phyloP scores from a whole-genome alignment of 2,113 vertebrate genomes.

The Toxotes chatareus region DNA sequence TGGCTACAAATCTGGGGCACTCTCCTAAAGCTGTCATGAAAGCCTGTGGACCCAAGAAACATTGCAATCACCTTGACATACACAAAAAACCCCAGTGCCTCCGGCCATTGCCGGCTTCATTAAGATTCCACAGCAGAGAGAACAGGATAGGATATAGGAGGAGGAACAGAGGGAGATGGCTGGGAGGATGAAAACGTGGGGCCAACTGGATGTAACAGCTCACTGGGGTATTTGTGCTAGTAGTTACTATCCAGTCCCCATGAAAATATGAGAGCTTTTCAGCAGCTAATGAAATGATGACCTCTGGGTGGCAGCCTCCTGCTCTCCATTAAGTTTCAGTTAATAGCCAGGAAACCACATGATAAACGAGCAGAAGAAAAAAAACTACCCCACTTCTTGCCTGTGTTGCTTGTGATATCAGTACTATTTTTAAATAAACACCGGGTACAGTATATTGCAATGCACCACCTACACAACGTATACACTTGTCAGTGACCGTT shows the following conservation, averaged over 20 bases:
- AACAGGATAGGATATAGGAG: slow-evolving; percentile 49
- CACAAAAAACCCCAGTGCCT: slow-evolving; percentile 72
- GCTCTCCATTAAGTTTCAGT: slow-evolving; percentile 74
- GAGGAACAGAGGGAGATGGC: slow-evolving; percentile 55
- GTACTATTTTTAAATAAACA: slow-evolving; percentile 9
- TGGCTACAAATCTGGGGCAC: slow-evolving; percentile 81
- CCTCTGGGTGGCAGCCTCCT: slow-evolving; percentile 72
- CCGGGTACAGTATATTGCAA: neutral
- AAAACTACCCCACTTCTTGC: neutral
- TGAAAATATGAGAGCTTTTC: slow-evolving; percentile 75
- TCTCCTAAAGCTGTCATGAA: slow-evolving; percentile 83
- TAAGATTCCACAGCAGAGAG: slow-evolving; percentile 76
- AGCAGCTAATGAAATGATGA: slow-evolving; percentile 78
- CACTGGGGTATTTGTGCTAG: slow-evolving; percentile 77
- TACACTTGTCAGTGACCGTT: slow-evolving; percentile 46
- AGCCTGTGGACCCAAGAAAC: slow-evolving; percentile 74
- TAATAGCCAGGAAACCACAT: slow-evolving; percentile 69
- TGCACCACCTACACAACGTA: slow-evolving; percentile 13
- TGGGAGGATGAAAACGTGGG: slow-evolving; percentile 60
- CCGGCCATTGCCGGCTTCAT: slow-evolving; percentile 74
- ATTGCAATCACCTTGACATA: slow-evolving; percentile 84
- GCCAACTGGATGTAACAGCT: slow-evolving; percentile 68
- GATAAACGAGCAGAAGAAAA: slow-evolving; percentile 34
- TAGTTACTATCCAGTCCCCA: slow-evolving; percentile 79
- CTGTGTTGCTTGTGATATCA: neutral